These are phyloP conservation scores for Neoascia interrupta DNA, from an alignment of 2,888 invertebrate genomes.

Conservation along the genomic window DNA sequence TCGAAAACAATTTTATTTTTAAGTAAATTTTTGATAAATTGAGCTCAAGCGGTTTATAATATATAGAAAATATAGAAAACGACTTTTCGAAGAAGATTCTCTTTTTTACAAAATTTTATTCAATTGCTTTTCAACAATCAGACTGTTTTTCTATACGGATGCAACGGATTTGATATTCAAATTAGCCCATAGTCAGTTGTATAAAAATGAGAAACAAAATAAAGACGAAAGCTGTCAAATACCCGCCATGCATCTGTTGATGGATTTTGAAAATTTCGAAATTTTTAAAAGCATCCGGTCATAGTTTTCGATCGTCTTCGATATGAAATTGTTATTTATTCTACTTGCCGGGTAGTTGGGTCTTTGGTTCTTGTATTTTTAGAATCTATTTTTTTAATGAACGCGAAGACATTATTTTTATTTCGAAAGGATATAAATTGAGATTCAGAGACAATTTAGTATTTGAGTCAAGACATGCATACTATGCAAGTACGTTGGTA, in stretches of 20 bases:
- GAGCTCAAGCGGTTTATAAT: constrained; percentile 19
- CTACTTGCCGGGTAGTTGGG: constrained; percentile 13
- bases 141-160: too few relatives aligned
- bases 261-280: constrained; percentile 8
- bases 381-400: constrained; percentile 17
- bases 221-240: constrained; percentile 23
- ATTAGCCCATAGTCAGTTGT: too few relatives aligned
- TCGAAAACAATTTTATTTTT: constrained; percentile 17
- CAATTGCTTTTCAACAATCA: too few relatives aligned
- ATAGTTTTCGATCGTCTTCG: constrained; percentile 12
- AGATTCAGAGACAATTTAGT: too few relatives aligned
- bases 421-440: neutral
- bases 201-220: too few relatives aligned
- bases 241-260: neutral
- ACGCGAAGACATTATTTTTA: constrained; percentile 19
- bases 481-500: too few relatives aligned
- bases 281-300: constrained; percentile 32
- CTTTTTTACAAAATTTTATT: too few relatives aligned
- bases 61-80: too few relatives aligned
- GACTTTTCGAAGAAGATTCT: too few relatives aligned
- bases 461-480: too few relatives aligned
- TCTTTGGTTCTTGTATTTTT: constrained; percentile 26
- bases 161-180: too few relatives aligned
- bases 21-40: constrained; percentile 26
- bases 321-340: constrained; percentile 21